These are phyloP conservation scores for Leptodactylus fallax DNA, from an alignment of 2,797 vertebrate genomes.

Conservation along the genomic window DNA sequence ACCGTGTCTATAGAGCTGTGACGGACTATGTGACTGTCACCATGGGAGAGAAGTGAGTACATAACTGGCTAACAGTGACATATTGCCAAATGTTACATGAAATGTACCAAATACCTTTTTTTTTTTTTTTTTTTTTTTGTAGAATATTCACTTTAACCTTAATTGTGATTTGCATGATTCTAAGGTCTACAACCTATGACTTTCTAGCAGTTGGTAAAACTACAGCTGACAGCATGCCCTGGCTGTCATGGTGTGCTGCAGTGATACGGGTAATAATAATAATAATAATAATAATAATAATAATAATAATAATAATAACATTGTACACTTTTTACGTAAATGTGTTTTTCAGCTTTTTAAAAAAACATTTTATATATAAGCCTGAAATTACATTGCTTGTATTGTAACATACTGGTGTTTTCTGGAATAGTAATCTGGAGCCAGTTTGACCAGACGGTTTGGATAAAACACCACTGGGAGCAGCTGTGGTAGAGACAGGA, in stretches of 20 bases:
- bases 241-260: not conserved
- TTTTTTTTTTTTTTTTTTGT: no score
- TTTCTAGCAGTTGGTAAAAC: no score
- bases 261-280: no score
- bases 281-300: not conserved
- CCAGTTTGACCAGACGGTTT: conserved; percentile 39
- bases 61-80: not conserved
- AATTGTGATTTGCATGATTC: no score
- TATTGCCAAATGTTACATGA: no score
- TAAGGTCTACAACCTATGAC: no score
- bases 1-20: conserved; percentile 90
- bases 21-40: conserved; percentile 86
- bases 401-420: not conserved
- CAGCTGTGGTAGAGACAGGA: not conserved
- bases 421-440: conserved; percentile 22
- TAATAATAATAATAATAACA: not conserved
- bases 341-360: not conserved
- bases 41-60: conserved; percentile 88
- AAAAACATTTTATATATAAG: not conserved
- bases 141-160: no score
- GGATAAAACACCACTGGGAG: conserved; percentile 6
- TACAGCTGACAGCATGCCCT: not conserved
- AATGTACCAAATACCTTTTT: no score
- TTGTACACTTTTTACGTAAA: not conserved
- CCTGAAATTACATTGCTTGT: not conserved